Conservation (phyloP, 2,888 invertebrate species). For the Drosophila dives region DNA sequence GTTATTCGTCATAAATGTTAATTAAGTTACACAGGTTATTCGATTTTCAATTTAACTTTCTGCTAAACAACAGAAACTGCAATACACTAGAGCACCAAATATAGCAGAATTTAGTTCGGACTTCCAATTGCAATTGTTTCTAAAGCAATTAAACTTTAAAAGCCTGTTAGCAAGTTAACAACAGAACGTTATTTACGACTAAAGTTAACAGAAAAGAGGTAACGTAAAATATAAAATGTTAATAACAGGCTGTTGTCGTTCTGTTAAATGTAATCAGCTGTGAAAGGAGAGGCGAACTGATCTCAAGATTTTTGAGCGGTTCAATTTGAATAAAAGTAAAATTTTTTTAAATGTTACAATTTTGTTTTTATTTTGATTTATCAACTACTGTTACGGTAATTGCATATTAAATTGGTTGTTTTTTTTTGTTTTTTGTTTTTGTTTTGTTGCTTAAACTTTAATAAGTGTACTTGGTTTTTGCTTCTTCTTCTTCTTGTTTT, state of each 20-base stretch:
- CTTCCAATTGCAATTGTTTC: neutral
- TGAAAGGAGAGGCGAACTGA: slow-evolving; percentile 1
- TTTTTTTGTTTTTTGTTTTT: slow-evolving; percentile 26
- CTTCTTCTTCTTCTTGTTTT: slow-evolving; percentile 46
- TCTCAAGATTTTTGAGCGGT: neutral
- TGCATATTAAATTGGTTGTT: slow-evolving; percentile 80
- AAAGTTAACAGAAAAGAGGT: neutral
- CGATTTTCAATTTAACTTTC: neutral
- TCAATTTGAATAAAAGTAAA: slow-evolving; percentile 16
- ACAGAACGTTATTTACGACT: neutral
- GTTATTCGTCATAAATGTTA: too few relatives aligned
- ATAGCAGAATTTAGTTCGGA: neutral
- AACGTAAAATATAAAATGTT: neutral
- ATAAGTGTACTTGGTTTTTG: slow-evolving; percentile 80
- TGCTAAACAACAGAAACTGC: neutral
- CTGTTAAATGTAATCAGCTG: neutral
- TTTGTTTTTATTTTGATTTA: slow-evolving; percentile 75
- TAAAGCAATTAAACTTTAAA: neutral
- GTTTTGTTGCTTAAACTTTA: slow-evolving; percentile 72
- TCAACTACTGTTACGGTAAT: slow-evolving; percentile 81
- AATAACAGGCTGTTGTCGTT: neutral
- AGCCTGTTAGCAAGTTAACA: neutral
- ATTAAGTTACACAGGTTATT: too few relatives aligned
- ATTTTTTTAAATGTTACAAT: slow-evolving; percentile 67
- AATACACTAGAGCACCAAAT: neutral